These are phyloP conservation scores for Calameuta pallipes DNA, from an alignment of 2,888 invertebrate genomes.

Conservation along the genomic window DNA sequence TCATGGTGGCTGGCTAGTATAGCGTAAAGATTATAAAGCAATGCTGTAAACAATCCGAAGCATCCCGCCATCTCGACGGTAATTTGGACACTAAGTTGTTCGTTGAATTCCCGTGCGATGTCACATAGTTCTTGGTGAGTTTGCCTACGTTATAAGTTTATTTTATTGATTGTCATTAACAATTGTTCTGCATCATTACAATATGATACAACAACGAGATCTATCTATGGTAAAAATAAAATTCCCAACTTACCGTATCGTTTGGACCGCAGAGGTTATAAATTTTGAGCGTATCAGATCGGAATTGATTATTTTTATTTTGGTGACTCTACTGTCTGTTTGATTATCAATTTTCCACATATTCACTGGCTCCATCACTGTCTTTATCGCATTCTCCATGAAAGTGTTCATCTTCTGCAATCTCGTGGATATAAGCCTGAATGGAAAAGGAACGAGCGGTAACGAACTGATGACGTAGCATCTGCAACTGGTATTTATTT, in stretches of 20 bases:
- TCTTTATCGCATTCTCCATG: not conserved
- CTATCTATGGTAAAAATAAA: not conserved
- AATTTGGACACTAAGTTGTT: conserved; percentile 14
- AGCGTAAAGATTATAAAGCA: conserved; percentile 6
- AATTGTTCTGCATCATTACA: not conserved
- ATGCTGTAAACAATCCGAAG: conserved; percentile 20
- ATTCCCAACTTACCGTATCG: not conserved
- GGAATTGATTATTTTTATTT: not conserved
- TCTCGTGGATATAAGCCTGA: not conserved
- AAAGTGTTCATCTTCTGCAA: not conserved
- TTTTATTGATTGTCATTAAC: not conserved
- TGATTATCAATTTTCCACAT: not conserved
- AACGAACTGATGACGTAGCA: not conserved
- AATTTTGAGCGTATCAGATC: not conserved
- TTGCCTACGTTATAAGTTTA: conserved; percentile 11
- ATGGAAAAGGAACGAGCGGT: not conserved
- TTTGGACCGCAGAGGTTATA: not conserved
- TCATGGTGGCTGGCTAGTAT: too few relatives aligned
- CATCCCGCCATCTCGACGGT: conserved; percentile 18
- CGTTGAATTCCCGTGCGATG: conserved; percentile 11
- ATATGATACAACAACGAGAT: not conserved
- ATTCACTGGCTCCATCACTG: not conserved
- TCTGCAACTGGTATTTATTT: not conserved
- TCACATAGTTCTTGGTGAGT: conserved; percentile 23
- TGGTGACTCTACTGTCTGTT: not conserved